These are phyloP conservation scores for Passer domesticus DNA, from an alignment of 2,113 vertebrate species.

Conservation along the genomic window DNA sequence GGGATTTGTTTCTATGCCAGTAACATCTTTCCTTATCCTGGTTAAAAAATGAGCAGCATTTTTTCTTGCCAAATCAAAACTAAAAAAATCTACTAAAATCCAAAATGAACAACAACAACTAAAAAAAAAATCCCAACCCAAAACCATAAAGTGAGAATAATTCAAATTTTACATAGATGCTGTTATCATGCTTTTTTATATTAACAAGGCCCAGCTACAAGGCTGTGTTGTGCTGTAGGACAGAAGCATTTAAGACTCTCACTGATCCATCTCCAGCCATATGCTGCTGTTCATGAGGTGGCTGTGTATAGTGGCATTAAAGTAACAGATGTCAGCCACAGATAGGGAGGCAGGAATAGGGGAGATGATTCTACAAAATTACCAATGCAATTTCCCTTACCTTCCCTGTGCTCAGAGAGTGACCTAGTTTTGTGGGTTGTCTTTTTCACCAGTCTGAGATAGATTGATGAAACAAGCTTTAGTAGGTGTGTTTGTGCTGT, in stretches of 20 bases:
- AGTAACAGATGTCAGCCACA: neutral
- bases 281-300: neutral
- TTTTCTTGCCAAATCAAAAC: neutral
- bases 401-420: neutral
- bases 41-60: neutral
- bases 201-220: neutral
- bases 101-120: rapidly evolving
- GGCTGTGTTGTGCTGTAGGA: neutral
- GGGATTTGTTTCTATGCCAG: neutral
- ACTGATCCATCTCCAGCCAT: neutral
- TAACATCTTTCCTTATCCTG: neutral
- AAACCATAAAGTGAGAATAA: neutral
- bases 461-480: neutral
- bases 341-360: neutral
- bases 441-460: neutral
- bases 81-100: neutral
- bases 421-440: neutral
- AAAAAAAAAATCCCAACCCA: no score
- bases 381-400: neutral
- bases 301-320: neutral
- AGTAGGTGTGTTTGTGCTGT: neutral
- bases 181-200: neutral
- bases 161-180: neutral
- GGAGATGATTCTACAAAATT: neutral
- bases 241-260: neutral